Conservation (phyloP, 2,797 vertebrate species). For the Phoeniculus purpureus region DNA sequence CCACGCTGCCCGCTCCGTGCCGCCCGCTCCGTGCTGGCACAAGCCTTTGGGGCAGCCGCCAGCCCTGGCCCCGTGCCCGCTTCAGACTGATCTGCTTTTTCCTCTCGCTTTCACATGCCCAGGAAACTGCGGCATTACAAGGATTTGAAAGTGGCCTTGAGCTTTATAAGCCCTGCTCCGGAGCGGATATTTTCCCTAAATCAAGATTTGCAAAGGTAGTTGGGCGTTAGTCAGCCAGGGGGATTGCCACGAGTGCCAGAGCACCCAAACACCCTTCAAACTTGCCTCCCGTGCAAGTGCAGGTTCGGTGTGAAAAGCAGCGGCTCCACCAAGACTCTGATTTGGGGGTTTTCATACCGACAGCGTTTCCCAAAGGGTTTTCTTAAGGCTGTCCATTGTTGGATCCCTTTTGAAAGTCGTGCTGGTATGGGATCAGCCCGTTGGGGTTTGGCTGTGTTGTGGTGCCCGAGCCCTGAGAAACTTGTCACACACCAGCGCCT, state of each 20-base stretch:
- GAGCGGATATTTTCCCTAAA: constrained; percentile 39
- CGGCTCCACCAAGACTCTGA: background rate
- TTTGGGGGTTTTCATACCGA: background rate
- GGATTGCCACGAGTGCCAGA: background rate
- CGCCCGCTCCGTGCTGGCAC: accelerated
- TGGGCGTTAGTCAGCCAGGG: background rate
- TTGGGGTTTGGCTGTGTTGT: background rate
- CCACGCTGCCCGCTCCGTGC: background rate
- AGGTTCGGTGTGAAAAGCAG: background rate
- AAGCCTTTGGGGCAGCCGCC: background rate
- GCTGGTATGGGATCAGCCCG: background rate
- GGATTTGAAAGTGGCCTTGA: constrained; percentile 44
- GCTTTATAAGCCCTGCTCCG: constrained; percentile 18
- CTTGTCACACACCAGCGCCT: background rate
- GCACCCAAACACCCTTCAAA: background rate
- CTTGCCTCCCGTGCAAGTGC: background rate
- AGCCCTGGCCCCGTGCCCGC: background rate
- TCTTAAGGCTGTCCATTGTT: background rate
- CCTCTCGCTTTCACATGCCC: constrained; percentile 40
- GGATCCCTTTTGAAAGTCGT: background rate
- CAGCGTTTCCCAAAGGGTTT: background rate
- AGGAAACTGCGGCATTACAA: constrained; percentile 26
- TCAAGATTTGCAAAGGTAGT: constrained; percentile 58
- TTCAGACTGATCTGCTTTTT: constrained; percentile 49
- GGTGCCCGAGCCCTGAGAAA: background rate